phyloP scores from a whole-genome alignment of 2,888 invertebrate species.

The Lobophora halterata region DNA sequence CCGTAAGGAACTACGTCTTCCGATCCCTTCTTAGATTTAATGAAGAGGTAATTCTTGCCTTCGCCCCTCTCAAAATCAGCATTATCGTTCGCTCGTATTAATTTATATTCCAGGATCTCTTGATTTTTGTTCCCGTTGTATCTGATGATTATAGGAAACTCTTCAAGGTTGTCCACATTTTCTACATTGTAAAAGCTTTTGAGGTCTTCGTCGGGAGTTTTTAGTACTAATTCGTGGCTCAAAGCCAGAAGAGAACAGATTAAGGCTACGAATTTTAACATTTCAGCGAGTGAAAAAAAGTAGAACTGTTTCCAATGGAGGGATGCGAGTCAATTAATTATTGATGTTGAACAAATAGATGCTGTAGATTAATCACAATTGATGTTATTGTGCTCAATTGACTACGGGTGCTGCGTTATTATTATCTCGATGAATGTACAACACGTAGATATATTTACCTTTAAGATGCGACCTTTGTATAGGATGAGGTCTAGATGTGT shows the following conservation, averaged over 20 bases:
- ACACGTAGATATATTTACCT: too few relatives aligned
- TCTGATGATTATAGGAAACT: conserved; percentile 30
- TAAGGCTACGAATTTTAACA: conserved; percentile 23
- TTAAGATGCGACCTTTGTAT: too few relatives aligned
- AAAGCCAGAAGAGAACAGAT: conserved; percentile 21
- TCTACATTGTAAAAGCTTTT: conserved; percentile 36
- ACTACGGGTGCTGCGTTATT: conserved; percentile 41
- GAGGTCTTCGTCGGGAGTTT: conserved; percentile 19
- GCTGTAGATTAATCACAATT: conserved; percentile 40
- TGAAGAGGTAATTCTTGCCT: conserved; percentile 37
- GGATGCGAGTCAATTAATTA: conserved; percentile 28
- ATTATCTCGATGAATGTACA: conserved; percentile 15
- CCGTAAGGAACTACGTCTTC: conserved; percentile 36
- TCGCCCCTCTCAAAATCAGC: conserved; percentile 26
- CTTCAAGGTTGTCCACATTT: conserved; percentile 26
- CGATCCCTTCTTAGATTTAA: conserved; percentile 37
- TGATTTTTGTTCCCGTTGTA: conserved; percentile 29
- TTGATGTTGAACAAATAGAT: conserved; percentile 31
- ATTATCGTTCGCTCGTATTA: conserved; percentile 30
- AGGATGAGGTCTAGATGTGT: too few relatives aligned
- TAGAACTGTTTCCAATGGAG: conserved; percentile 15
- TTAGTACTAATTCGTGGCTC: conserved; percentile 28
- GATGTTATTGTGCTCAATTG: conserved; percentile 56
- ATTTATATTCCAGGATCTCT: conserved; percentile 30
- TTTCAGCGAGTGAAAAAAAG: conserved; percentile 6